Conservation (phyloP, 2,888 invertebrate genomes). For the Agriopis leucophaearia region DNA sequence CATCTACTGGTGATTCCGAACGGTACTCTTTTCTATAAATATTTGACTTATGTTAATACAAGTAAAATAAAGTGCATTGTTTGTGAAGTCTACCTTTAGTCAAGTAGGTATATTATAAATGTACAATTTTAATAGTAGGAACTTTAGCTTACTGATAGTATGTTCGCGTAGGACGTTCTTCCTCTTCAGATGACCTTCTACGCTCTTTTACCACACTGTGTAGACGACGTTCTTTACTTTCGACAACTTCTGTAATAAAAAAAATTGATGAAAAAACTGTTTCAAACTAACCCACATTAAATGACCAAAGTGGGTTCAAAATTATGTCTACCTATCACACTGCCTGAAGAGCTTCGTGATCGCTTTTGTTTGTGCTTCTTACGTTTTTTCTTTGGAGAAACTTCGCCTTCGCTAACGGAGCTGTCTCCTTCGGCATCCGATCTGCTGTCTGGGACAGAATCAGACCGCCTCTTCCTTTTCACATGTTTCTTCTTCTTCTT, state of each 20-base stretch:
- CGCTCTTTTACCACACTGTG: slow-evolving; percentile 81
- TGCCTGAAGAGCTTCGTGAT: slow-evolving; percentile 64
- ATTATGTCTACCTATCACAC: slow-evolving; percentile 61
- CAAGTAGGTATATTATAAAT: neutral
- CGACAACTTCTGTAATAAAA: slow-evolving; percentile 51
- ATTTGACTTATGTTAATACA: neutral
- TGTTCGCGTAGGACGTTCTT: slow-evolving; percentile 69
- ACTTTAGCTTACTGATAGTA: slow-evolving; percentile 76
- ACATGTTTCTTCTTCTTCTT: slow-evolving; percentile 84
- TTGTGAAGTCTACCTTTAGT: neutral
- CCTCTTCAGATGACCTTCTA: slow-evolving; percentile 68
- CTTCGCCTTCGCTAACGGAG: slow-evolving; percentile 75
- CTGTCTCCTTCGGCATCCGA: slow-evolving; percentile 65
- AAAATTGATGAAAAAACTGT: neutral
- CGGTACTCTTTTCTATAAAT: slow-evolving; percentile 69
- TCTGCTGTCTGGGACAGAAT: slow-evolving; percentile 63
- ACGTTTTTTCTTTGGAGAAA: slow-evolving; percentile 75
- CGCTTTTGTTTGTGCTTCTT: slow-evolving; percentile 81
- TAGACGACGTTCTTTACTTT: slow-evolving; percentile 64
- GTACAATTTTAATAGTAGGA: neutral
- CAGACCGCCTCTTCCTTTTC: slow-evolving; percentile 77
- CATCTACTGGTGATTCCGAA: slow-evolving; percentile 63
- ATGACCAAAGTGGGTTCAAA: slow-evolving; percentile 11
- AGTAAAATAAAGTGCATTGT: neutral
- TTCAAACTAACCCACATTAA: neutral